A percentile compares a stretch with the other conserved stretches of the same genome.
phyloP scores from a whole-genome alignment of 2,113 vertebrate genomes.

The Pristiophorus japonicus region DNA sequence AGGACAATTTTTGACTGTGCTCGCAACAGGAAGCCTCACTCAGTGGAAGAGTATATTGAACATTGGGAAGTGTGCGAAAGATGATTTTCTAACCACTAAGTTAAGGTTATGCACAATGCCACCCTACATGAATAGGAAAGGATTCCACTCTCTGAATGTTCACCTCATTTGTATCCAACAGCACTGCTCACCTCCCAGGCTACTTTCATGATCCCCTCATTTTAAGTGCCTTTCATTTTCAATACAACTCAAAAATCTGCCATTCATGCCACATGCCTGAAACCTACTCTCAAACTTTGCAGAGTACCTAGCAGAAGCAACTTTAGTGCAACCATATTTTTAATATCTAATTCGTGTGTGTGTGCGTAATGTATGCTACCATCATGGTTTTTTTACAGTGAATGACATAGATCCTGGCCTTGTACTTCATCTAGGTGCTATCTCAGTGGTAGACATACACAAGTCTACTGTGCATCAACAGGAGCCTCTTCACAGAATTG shows the following conservation, averaged over 20 bases:
- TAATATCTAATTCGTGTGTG: neutral
- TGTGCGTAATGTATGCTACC: no score
- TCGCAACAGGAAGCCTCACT: neutral
- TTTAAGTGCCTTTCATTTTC: neutral
- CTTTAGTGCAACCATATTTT: neutral
- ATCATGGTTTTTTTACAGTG: no score
- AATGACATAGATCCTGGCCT: neutral
- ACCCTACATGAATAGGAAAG: neutral
- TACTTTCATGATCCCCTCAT: neutral
- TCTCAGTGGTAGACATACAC: neutral
- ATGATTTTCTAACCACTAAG: neutral
- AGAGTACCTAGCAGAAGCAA: neutral
- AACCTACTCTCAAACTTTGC: neutral
- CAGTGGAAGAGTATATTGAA: neutral
- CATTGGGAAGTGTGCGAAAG: neutral
- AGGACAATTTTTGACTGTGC: neutral
- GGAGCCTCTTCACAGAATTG: neutral
- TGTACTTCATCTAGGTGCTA: neutral
- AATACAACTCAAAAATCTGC: neutral
- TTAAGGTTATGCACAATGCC: neutral
- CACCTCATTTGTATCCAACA: neutral
- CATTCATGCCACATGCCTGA: neutral
- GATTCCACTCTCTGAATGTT: neutral
- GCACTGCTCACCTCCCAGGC: neutral
- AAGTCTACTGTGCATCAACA: neutral